Percentiles rank a stretch among this genome's conserved stretches.
phyloP scores from a whole-genome alignment of 2,888 invertebrate species.

The Drosophila melanocephala region DNA sequence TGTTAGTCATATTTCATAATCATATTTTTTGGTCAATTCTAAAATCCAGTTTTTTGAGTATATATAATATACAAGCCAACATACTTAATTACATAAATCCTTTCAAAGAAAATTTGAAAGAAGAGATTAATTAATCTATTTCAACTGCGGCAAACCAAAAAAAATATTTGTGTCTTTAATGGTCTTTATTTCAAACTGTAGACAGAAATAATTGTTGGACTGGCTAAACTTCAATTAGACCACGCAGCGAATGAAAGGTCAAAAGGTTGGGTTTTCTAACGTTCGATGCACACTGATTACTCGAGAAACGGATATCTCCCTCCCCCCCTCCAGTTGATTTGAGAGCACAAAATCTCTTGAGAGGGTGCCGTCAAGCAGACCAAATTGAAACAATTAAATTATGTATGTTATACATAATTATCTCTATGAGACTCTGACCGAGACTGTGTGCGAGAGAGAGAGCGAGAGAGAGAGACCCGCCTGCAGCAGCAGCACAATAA shows the following conservation, averaged over 20 bases:
- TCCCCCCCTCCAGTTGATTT: neutral
- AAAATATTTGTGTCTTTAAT: neutral
- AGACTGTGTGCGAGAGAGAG: slow-evolving; percentile 7
- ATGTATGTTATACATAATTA: slow-evolving; percentile 69
- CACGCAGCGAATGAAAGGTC: slow-evolving; percentile 25
- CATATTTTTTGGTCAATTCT: neutral
- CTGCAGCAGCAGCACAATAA: slow-evolving; percentile 44
- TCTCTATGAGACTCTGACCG: slow-evolving; percentile 18
- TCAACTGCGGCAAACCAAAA: neutral
- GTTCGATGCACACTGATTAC: slow-evolving; percentile 33
- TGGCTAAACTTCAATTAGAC: slow-evolving; percentile 9
- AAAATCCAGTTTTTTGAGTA: neutral
- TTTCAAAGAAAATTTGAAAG: neutral
- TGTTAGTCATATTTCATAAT: neutral
- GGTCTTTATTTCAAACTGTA: neutral
- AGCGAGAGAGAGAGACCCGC: slow-evolving; percentile 27
- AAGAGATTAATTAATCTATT: slow-evolving; percentile 8
- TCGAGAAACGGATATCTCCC: slow-evolving; percentile 31
- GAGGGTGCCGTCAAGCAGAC: slow-evolving; percentile 41
- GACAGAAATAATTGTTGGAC: neutral
- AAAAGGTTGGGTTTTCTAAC: slow-evolving; percentile 15
- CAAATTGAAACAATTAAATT: slow-evolving; percentile 72
- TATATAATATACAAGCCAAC: neutral
- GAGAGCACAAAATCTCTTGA: slow-evolving; percentile 21
- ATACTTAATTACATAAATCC: neutral